A percentile compares a stretch with the other conserved stretches of the same genome.
These are phyloP conservation scores for Thyatira batis DNA, from an alignment of 2,888 invertebrate species.

Conservation along the genomic window DNA sequence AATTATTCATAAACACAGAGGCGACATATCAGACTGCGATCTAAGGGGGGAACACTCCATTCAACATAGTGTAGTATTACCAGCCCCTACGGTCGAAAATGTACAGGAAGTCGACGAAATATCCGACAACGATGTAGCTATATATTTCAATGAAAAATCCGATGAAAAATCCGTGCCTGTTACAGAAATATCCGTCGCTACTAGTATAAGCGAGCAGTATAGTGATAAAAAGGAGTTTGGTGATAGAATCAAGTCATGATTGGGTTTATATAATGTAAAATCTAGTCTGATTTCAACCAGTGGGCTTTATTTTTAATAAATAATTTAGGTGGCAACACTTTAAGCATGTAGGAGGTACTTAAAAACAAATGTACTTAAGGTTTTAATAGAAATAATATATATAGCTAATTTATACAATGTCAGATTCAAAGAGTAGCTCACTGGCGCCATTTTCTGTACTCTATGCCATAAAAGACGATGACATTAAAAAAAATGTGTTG, in stretches of 20 bases:
- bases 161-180: conserved; percentile 49
- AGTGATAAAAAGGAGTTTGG: conserved; percentile 46
- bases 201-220: conserved; percentile 64
- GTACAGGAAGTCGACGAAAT: conserved; percentile 61
- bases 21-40: conserved; percentile 66
- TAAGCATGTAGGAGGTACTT: conserved; percentile 2
- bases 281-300: conserved; percentile 52
- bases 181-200: conserved; percentile 75
- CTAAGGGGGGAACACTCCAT: conserved; percentile 69
- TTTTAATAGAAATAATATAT: background rate
- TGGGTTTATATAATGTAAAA: conserved; percentile 16
- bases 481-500: background rate
- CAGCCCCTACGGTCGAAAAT: conserved; percentile 55
- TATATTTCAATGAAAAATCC: conserved; percentile 73
- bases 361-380: background rate
- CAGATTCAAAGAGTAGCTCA: conserved; percentile 26
- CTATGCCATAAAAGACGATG: conserved; percentile 31
- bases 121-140: conserved; percentile 82
- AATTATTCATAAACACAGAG: conserved; percentile 43
- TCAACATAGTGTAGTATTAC: conserved; percentile 65
- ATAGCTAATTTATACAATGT: background rate
- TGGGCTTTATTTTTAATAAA: conserved; percentile 22
- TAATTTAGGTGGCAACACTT: background rate
- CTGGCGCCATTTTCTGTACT: conserved; percentile 47
- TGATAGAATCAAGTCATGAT: conserved; percentile 56